These are phyloP conservation scores for human (Homo sapiens) DNA, from an alignment of 2,113 vertebrate species.

Conservation along the genomic window DNA sequence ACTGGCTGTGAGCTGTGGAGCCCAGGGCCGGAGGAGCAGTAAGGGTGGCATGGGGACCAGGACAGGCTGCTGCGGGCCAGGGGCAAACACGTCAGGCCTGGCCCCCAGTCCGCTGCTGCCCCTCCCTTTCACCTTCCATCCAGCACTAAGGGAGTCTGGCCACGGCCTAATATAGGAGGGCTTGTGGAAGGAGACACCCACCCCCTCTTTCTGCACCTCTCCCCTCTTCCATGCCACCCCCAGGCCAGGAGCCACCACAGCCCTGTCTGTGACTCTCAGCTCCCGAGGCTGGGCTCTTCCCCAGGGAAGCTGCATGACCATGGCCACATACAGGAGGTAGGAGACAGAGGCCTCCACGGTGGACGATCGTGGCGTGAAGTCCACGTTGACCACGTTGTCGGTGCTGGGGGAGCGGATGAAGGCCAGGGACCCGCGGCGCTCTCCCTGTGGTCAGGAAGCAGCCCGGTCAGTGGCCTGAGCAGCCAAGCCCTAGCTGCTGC, in stretches of 20 bases:
- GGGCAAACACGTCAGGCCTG: not conserved
- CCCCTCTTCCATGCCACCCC: not conserved
- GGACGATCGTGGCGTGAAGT: slow-evolving; percentile 90
- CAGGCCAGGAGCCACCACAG: not conserved
- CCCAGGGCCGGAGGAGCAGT: not conserved
- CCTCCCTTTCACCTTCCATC: rapidly evolving
- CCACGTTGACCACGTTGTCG: slow-evolving; percentile 88
- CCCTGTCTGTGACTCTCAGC: not conserved
- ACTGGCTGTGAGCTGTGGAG: not conserved
- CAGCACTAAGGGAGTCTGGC: not conserved
- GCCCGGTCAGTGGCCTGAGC: not conserved
- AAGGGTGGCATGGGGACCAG: not conserved
- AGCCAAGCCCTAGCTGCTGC: not conserved
- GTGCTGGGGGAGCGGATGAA: slow-evolving; percentile 92
- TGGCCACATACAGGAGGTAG: slow-evolving; percentile 88
- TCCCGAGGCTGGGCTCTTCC: not conserved
- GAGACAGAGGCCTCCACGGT: slow-evolving; percentile 86
- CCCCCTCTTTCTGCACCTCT: not conserved
- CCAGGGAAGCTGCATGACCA: rapidly evolving
- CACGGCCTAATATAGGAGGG: too few relatives aligned
- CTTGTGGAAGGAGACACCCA: not conserved
- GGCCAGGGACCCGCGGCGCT: slow-evolving; percentile 93
- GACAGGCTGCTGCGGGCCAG: not conserved
- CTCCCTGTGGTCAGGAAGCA: slow-evolving; percentile 85
- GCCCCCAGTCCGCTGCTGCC: too few relatives aligned